phyloP scores from a whole-genome alignment of 2,113 vertebrate species.

The Silurus asotus region DNA sequence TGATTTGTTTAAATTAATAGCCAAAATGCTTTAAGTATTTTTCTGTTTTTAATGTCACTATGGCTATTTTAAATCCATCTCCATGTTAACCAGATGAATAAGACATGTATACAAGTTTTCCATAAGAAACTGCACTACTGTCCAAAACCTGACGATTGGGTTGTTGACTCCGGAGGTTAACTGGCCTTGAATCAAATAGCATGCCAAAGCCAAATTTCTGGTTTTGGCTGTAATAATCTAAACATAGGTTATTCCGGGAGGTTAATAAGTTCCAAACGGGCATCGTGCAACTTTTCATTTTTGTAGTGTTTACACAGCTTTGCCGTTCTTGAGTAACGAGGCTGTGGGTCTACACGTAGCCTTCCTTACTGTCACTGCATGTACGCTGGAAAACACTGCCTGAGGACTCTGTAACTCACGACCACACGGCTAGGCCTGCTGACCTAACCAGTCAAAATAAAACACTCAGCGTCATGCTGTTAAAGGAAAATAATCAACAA shows the following conservation, averaged over 20 bases:
- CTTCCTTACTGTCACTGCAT: constrained; percentile 46
- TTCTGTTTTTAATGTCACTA: constrained; percentile 1
- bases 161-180: constrained; percentile 56
- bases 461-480: not conserved
- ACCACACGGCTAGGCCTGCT: not conserved
- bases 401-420: not conserved
- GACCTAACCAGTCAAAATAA: not conserved
- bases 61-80: constrained; percentile 1
- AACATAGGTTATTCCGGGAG: constrained; percentile 57
- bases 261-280: constrained; percentile 64
- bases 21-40: not conserved
- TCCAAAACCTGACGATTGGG: constrained; percentile 36
- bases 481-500: not conserved
- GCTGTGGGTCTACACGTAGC: constrained; percentile 44
- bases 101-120: constrained; percentile 39
- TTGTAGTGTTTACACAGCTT: constrained; percentile 65
- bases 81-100: not conserved
- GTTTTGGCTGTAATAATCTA: constrained; percentile 62
- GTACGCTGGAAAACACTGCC: constrained; percentile 24
- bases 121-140: constrained; percentile 36
- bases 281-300: constrained; percentile 62
- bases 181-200: constrained; percentile 52
- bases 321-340: constrained; percentile 55
- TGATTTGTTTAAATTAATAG: not conserved
- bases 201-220: constrained; percentile 51